Conservation (phyloP, 2,113 vertebrate genomes). For the Onychostruthus taczanowskii region DNA sequence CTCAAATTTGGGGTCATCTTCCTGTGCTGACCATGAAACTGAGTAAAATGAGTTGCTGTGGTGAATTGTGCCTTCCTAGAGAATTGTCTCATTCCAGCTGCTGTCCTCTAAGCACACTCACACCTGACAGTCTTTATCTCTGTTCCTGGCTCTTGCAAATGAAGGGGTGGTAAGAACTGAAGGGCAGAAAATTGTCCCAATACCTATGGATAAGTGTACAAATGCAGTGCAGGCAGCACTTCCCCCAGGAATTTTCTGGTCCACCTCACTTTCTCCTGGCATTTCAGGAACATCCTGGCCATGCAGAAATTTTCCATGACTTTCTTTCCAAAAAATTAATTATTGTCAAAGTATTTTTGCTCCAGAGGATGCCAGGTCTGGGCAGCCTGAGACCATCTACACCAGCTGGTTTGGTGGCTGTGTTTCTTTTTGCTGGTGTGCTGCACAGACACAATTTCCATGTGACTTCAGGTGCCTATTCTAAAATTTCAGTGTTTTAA, state of each 20-base stretch:
- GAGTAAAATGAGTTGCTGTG: not conserved
- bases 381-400: not conserved
- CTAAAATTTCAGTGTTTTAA: not conserved
- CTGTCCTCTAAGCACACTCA: not conserved
- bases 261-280: not conserved
- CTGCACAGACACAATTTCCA: not conserved
- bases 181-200: not conserved
- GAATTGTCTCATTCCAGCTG: not conserved
- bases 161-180: not conserved
- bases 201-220: not conserved
- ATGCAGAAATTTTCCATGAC: not conserved
- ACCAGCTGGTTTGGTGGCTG: not conserved
- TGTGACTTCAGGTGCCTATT: not conserved
- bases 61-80: not conserved
- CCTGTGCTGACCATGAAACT: not conserved
- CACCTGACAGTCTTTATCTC: not conserved
- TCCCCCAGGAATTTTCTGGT: not conserved
- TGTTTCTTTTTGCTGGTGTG: not conserved
- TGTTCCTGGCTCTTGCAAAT: not conserved
- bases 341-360: not conserved
- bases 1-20: not conserved
- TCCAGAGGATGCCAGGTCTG: not conserved
- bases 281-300: not conserved
- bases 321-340: not conserved
- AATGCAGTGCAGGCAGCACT: not conserved